Conservation (phyloP, 2,888 invertebrate species). For the Cecidostiba fungosa region DNA sequence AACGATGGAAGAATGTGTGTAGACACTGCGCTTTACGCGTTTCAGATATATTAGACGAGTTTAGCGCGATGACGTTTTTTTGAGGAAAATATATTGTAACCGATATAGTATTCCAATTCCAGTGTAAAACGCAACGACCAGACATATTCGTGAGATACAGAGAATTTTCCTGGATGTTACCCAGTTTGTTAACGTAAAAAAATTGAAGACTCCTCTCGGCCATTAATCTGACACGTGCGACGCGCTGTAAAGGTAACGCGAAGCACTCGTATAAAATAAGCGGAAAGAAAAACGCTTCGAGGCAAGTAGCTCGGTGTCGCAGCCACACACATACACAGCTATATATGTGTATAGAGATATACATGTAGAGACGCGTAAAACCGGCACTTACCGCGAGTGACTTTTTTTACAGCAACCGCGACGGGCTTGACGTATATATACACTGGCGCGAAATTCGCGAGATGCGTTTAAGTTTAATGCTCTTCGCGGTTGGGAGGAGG, state of each 20-base stretch:
- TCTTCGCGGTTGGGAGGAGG: not conserved
- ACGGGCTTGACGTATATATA: conserved; percentile 23
- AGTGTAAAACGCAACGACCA: no score
- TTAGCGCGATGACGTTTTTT: not conserved
- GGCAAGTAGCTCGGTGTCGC: not conserved
- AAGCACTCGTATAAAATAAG: conserved; percentile 32
- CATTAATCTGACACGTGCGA: conserved; percentile 1
- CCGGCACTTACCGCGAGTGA: conserved; percentile 39
- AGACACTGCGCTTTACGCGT: not conserved
- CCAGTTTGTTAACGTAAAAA: not conserved
- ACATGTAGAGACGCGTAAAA: conserved; percentile 39
- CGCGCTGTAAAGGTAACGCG: conserved; percentile 25
- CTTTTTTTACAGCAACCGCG: conserved; percentile 41
- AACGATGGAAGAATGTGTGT: conserved; percentile 19
- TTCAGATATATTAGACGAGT: not conserved
- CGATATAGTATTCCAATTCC: no score
- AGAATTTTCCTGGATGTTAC: no score
- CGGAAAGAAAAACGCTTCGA: conserved; percentile 18
- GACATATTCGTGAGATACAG: no score
- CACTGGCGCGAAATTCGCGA: conserved; percentile 19
- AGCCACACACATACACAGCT: not conserved
- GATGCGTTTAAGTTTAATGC: conserved; percentile 43
- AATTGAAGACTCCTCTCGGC: not conserved
- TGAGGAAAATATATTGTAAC: no score
- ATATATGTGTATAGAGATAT: not conserved